Base-by-base conservation (phyloP, 1,140 invertebrate genomes). In the Diorhabda carinulata region DNA sequence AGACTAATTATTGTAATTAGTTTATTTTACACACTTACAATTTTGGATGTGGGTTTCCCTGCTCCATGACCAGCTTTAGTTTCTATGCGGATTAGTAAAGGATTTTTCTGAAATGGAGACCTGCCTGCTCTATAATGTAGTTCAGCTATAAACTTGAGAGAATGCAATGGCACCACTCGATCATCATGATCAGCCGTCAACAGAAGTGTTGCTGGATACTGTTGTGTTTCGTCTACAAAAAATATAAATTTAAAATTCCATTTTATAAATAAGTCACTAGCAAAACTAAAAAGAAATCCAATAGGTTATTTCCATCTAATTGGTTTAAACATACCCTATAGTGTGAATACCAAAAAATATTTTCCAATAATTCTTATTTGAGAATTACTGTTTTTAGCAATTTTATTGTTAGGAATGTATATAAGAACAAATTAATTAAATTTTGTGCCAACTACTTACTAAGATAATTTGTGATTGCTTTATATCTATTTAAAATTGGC, bases 131-230 rank as follows among this genome's bases (percentile, higher is more conserved):
- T 85, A 76, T 96, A 83, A 79, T 99, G 98, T 59, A 99, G 82
- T 75, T 94, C 87, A 1, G 98, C 95, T 66, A 96, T 93, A 78
- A 93, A 95, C 84, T 99, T 99, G 4, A 98, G 86, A 66, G 95
- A 97, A 83, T 99, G 97, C 66, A 96, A 86, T 45, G 96, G 96
- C 64, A 97, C 95, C 65, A 98, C 97, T 71, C 97, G 88, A 84
- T 99, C 97, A 84, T 99, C 97, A 82, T 99, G 98, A 86, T 99
- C 97, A 10, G 94, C 98, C 41, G 97, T 99, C 66, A 96, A 80
- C 45, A 99, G 84, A 40, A 99, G 82, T 3, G 90, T 92, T 4
- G 96, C 89, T 43, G 98, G 98, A 86, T 98, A 99, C 83, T 98
- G 87, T 4, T 52, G 47, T 8, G 47, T 76, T 25, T 78, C 79